phyloP scores from a whole-genome alignment of 1,140 invertebrate species.

The Phthorimaea operculella region DNA sequence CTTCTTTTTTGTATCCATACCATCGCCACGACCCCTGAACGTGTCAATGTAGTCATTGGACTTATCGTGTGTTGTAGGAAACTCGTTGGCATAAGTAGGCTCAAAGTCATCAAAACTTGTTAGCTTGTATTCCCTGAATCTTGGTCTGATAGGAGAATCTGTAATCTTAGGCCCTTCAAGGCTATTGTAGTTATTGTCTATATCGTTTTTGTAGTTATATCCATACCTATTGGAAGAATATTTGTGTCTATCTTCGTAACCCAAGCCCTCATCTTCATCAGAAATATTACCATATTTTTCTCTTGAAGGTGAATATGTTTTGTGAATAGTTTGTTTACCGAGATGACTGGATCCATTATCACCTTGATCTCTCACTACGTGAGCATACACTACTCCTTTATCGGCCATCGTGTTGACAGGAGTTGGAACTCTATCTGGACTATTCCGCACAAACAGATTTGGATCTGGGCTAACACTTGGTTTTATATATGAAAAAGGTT shows the following conservation, averaged over 20 bases:
- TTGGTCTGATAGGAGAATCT: constrained; percentile 60
- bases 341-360: constrained; percentile 31
- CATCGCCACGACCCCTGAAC: constrained; percentile 72
- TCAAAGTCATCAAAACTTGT: constrained; percentile 62
- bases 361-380: constrained; percentile 73
- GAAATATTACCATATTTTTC: constrained; percentile 67
- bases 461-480: constrained; percentile 68
- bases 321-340: constrained; percentile 69
- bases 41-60: constrained; percentile 61
- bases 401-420: constrained; percentile 59
- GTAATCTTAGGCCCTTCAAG: constrained; percentile 44
- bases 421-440: constrained; percentile 54
- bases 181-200: constrained; percentile 41
- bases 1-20: constrained; percentile 72
- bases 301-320: constrained; percentile 54
- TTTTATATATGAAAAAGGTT: constrained; percentile 80
- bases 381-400: constrained; percentile 76
- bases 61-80: constrained; percentile 36
- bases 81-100: constrained; percentile 60
- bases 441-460: constrained; percentile 60
- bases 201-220: constrained; percentile 49
- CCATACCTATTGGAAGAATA: constrained; percentile 45
- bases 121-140: constrained; percentile 57
- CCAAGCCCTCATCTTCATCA: constrained; percentile 81
- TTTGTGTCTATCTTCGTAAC: constrained; percentile 70